Conservation (phyloP, 1,140 invertebrate species). For the Drosophila elegans region DNA sequence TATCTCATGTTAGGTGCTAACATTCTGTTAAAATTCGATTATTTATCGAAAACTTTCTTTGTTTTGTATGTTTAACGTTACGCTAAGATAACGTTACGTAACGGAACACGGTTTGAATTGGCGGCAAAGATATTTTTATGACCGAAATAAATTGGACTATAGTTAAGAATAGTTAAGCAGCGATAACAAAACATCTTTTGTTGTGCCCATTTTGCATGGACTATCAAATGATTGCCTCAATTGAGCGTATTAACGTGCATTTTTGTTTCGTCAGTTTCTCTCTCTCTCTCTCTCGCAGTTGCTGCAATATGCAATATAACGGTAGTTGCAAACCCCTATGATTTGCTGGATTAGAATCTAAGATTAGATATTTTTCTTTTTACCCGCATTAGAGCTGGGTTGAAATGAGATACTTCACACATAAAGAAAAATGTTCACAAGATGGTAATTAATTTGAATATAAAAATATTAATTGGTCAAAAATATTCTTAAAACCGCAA, state of each 20-base stretch:
- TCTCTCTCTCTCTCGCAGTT: not conserved
- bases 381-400: not conserved
- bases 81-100: slow-evolving; percentile 1
- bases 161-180: slow-evolving; percentile 39
- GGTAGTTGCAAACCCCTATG: slow-evolving; percentile 12
- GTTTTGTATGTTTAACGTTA: not conserved
- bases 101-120: slow-evolving; percentile 13
- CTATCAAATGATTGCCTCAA: slow-evolving; percentile 27
- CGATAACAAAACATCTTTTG: slow-evolving; percentile 22
- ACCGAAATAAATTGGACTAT: slow-evolving; percentile 21
- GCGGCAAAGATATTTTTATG: slow-evolving; percentile 26
- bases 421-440: no score
- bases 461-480: no score
- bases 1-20: not conserved
- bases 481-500: no score
- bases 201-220: slow-evolving; percentile 10
- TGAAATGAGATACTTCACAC: not conserved
- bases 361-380: not conserved
- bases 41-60: not conserved
- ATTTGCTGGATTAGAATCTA: not conserved
- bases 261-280: slow-evolving; percentile 15
- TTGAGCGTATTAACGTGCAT: slow-evolving; percentile 48
- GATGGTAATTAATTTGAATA: no score
- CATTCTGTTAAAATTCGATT: slow-evolving; percentile 7
- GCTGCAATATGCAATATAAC: slow-evolving; percentile 15